These are phyloP conservation scores for Pangasianodon gigas DNA, from an alignment of 2,113 vertebrate genomes.

Conservation along the genomic window DNA sequence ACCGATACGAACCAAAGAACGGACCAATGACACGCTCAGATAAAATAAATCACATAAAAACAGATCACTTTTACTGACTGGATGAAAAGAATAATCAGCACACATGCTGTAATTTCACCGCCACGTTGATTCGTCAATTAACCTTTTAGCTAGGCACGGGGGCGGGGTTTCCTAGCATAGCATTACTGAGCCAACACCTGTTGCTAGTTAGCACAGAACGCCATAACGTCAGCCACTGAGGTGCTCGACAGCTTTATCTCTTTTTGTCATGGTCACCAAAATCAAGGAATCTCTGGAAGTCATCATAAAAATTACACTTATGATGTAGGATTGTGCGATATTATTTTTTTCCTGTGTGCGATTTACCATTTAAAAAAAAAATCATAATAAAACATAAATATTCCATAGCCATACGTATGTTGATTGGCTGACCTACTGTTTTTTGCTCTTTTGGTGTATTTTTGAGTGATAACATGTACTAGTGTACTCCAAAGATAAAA, in stretches of 20 bases:
- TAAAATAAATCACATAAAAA: background rate
- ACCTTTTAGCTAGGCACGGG: background rate
- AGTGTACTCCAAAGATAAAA: background rate
- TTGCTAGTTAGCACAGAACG: background rate
- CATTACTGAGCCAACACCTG: background rate
- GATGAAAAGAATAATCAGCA: background rate
- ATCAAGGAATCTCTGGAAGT: background rate
- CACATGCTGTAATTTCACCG: background rate
- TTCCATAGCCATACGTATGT: background rate
- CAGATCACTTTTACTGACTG: background rate
- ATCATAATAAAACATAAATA: background rate
- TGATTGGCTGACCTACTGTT: background rate
- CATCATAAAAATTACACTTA: background rate
- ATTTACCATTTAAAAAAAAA: background rate
- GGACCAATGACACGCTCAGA: background rate
- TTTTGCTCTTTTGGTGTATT: background rate
- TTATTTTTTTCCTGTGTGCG: background rate
- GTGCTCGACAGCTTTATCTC: background rate
- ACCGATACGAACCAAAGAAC: constrained; percentile 27
- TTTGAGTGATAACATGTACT: background rate
- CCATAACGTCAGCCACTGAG: background rate
- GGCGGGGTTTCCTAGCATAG: background rate
- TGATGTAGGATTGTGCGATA: background rate
- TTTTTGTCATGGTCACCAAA: background rate
- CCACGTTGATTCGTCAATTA: background rate